Evolutionary conservation across 2,113 vertebrate genomes (phyloP).

Genomic region (Macroglossus sobrinus): DNA sequence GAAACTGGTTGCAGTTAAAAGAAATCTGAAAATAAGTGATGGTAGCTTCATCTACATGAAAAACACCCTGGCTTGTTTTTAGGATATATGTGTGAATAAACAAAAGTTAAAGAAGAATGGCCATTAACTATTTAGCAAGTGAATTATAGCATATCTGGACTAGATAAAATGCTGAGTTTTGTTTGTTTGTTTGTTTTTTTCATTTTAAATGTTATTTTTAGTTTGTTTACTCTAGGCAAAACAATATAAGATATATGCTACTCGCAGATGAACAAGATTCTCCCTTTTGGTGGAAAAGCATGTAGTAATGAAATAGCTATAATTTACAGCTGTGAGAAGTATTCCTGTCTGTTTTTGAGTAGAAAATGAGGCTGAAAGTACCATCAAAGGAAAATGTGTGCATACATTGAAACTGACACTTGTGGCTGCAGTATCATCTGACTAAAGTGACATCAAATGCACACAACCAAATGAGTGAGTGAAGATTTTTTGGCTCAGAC

Average conservation of each 20-base stretch:
- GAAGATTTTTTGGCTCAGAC: background rate
- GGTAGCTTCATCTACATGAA: background rate
- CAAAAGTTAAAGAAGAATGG: conserved; percentile 12
- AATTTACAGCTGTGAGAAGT: background rate
- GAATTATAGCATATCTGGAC: background rate
- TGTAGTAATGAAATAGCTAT: background rate
- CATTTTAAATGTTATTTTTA: background rate
- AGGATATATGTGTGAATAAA: background rate
- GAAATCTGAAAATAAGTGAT: background rate
- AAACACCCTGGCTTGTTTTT: background rate
- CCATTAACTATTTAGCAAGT: conserved; percentile 3
- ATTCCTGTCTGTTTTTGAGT: background rate
- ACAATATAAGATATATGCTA: background rate
- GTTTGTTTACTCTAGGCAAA: background rate
- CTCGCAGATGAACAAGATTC: background rate
- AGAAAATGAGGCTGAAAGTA: background rate
- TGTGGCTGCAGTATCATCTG: background rate
- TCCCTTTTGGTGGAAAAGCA: background rate
- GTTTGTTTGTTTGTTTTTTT: background rate
- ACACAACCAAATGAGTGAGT: background rate
- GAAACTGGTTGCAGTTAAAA: background rate
- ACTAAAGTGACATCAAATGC: conserved; percentile 27
- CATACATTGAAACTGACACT: conserved; percentile 40
- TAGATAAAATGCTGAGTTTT: background rate
- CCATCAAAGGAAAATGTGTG: background rate